Evolutionary conservation across 2,113 vertebrate genomes (phyloP).

Genomic region (Phrynosoma blainvillii): DNA sequence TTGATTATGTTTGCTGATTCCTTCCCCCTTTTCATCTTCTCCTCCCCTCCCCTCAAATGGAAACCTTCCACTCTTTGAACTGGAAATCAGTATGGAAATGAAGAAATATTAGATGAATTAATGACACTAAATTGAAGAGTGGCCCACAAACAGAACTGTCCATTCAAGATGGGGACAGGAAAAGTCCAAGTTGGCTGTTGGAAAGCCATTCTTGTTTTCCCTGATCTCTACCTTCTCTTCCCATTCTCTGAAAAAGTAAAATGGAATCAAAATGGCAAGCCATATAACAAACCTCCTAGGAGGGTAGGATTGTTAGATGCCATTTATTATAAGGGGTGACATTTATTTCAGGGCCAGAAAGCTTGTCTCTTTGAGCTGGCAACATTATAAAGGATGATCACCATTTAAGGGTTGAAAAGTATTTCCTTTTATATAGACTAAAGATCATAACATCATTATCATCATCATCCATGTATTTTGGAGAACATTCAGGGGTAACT

Average conservation of each 20-base stretch:
- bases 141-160: background rate
- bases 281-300: too few relatives aligned
- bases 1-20: slow-evolving; percentile 72
- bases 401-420: too few relatives aligned
- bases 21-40: background rate
- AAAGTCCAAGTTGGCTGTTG: background rate
- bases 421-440: too few relatives aligned
- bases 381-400: too few relatives aligned
- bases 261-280: too few relatives aligned
- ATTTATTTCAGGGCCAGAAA: too few relatives aligned
- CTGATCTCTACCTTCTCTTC: background rate
- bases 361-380: too few relatives aligned
- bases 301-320: too few relatives aligned
- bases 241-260: background rate
- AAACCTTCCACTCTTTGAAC: slow-evolving; percentile 61
- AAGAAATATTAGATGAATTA: slow-evolving; percentile 9
- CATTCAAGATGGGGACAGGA: background rate
- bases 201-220: background rate
- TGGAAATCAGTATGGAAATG: slow-evolving; percentile 35
- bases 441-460: too few relatives aligned
- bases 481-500: too few relatives aligned
- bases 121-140: slow-evolving; percentile 9
- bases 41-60: background rate
- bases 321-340: too few relatives aligned
- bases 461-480: too few relatives aligned